Conservation (phyloP, 2,797 vertebrate species). For the Vultur gryphus region DNA sequence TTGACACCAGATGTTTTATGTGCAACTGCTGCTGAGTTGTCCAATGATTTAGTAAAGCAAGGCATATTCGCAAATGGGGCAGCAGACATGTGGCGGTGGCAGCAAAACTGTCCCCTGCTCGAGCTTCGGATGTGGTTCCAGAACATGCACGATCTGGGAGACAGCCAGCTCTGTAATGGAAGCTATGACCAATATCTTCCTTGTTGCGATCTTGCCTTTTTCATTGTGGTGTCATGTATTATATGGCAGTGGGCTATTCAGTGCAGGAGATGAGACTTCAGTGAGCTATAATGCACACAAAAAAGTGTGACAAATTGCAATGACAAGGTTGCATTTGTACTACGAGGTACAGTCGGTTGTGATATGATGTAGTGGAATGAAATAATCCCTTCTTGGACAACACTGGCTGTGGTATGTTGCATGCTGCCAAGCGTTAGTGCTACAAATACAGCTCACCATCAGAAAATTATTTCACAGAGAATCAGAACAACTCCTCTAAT, state of each 20-base stretch:
- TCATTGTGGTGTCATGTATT: conserved; percentile 43
- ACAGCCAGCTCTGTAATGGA: background rate
- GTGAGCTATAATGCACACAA: conserved; percentile 50
- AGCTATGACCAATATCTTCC: conserved; percentile 18
- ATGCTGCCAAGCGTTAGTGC: background rate
- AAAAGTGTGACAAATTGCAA: conserved; percentile 59
- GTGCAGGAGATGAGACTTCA: conserved; percentile 46
- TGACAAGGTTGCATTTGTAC: conserved; percentile 59
- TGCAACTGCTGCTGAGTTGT: background rate
- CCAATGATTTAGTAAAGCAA: background rate
- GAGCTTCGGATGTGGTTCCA: background rate
- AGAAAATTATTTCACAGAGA: background rate
- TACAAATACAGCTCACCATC: background rate
- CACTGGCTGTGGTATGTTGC: background rate
- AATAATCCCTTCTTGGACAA: conserved; percentile 44
- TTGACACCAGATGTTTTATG: background rate
- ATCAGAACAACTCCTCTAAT: background rate
- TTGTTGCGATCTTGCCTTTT: conserved; percentile 41
- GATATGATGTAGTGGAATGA: conserved; percentile 51
- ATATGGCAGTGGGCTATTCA: conserved; percentile 48
- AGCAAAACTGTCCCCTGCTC: background rate
- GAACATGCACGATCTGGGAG: background rate
- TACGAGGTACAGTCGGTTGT: conserved; percentile 43
- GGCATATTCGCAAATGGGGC: background rate
- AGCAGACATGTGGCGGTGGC: background rate